A percentile compares a stretch with the other conserved stretches of the same genome.
Conservation (phyloP, 1,140 invertebrate species). For the Papilio machaon region DNA sequence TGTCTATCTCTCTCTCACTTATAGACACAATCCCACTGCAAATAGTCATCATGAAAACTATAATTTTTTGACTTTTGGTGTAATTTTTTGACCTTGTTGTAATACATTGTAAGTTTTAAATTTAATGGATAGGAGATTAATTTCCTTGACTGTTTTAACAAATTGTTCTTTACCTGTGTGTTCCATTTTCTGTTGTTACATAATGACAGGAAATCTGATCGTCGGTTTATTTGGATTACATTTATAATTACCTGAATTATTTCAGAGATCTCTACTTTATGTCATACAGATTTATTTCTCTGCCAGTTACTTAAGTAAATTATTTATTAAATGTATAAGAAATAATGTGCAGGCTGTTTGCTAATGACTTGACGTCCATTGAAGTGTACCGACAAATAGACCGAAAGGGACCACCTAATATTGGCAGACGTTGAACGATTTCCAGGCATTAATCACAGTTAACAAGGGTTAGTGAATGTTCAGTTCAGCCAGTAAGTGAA, state of each 20-base stretch:
- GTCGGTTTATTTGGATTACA: too few species aligned
- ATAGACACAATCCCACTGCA: neutral
- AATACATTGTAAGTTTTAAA: too few species aligned
- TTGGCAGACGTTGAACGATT: constrained; percentile 70
- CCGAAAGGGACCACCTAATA: constrained; percentile 66
- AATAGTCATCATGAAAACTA: too few species aligned
- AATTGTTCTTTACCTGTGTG: too few species aligned
- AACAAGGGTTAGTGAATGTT: constrained; percentile 17
- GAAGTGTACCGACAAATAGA: constrained; percentile 62
- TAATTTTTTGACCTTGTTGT: too few species aligned
- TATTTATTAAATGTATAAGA: neutral
- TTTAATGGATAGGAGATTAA: too few species aligned
- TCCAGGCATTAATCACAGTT: constrained; percentile 57
- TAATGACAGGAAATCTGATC: too few species aligned
- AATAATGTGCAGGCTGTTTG: neutral
- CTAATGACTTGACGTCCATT: constrained; percentile 34
- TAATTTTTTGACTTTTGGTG: too few species aligned
- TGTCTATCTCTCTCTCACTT: too few species aligned
- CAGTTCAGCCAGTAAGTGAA: constrained; percentile 6
- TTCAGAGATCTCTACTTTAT: too few species aligned
- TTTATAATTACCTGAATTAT: neutral
- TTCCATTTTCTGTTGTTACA: too few species aligned
- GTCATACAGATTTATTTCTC: neutral
- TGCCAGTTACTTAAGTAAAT: neutral
- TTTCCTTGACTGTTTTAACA: too few species aligned